Conservation (phyloP, 2,888 invertebrate genomes). For the Ceratothoa steindachneri region DNA sequence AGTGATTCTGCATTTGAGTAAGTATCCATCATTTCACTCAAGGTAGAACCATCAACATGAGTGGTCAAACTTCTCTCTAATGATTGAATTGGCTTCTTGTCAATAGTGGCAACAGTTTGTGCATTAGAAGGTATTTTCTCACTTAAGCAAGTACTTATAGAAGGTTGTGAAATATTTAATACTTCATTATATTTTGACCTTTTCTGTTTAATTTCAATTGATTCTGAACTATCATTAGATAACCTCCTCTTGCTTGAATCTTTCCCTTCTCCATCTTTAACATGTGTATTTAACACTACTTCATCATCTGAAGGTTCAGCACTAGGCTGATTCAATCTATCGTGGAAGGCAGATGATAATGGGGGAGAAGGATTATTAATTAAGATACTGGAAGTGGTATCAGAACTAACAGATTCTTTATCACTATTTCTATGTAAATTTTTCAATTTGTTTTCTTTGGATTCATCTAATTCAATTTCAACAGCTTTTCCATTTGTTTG, state of each 20-base stretch:
- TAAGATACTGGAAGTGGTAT: background rate
- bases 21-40: background rate
- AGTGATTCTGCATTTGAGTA: background rate
- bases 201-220: background rate
- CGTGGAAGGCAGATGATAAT: background rate
- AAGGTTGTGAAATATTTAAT: too few relatives aligned
- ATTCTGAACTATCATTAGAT: background rate
- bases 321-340: background rate
- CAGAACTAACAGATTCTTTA: background rate
- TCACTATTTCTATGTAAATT: too few relatives aligned
- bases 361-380: background rate
- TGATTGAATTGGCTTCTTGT: background rate
- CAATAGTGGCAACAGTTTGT: background rate
- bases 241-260: background rate
- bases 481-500: background rate
- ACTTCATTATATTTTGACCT: background rate
- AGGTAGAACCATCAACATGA: background rate
- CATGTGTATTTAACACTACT: background rate
- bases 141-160: too few relatives aligned
- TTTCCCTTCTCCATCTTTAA: background rate
- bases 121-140: too few relatives aligned
- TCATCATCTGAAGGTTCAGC: background rate
- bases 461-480: background rate
- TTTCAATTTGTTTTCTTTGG: background rate
- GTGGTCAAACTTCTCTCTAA: background rate